Percentiles rank a stretch among this genome's conserved stretches.
Evolutionary conservation across 1,140 invertebrate species (phyloP).

Genomic region (Belonocnema kinseyi): DNA sequence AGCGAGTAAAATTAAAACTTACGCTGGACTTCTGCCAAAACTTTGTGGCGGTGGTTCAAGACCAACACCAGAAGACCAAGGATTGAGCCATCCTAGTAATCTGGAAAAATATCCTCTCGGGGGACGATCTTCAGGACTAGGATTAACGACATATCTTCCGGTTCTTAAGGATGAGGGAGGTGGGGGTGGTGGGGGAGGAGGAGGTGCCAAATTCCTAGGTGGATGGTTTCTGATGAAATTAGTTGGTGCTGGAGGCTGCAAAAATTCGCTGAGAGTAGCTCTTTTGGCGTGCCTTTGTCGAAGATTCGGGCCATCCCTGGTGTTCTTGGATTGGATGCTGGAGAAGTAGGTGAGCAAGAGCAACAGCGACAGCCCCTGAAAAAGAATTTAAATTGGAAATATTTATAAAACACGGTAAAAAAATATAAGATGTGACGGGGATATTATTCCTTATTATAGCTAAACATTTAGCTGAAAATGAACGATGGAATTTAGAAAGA

Average conservation of each 20-base stretch:
- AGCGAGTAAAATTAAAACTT: not conserved
- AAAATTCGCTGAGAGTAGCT: constrained; percentile 62
- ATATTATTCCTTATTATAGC: too few species aligned
- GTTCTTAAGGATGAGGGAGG: constrained; percentile 41
- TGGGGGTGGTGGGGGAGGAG: constrained; percentile 36
- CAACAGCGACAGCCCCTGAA: constrained; percentile 62
- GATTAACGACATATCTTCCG: constrained; percentile 39
- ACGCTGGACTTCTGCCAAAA: not conserved
- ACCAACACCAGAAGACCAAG: constrained; percentile 40
- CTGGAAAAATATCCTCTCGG: constrained; percentile 62
- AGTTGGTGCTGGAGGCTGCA: constrained; percentile 64
- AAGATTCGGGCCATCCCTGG: constrained; percentile 49
- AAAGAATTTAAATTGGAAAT: constrained; percentile 25
- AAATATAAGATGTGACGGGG: too few species aligned
- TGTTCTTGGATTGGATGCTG: constrained; percentile 52
- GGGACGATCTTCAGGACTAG: constrained; percentile 40
- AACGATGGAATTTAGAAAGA: too few species aligned
- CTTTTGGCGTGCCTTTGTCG: constrained; percentile 50
- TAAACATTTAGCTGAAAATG: too few species aligned
- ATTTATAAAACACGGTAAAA: not conserved
- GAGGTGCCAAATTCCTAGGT: constrained; percentile 47
- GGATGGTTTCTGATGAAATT: constrained; percentile 28
- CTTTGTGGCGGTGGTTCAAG: constrained; percentile 37
- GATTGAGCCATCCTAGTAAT: constrained; percentile 68
- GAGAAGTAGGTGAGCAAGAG: constrained; percentile 55